Percentiles rank a stretch among this genome's conserved stretches.
phyloP scores from a whole-genome alignment of 2,113 vertebrate genomes.

The Poicephalus gulielmi region DNA sequence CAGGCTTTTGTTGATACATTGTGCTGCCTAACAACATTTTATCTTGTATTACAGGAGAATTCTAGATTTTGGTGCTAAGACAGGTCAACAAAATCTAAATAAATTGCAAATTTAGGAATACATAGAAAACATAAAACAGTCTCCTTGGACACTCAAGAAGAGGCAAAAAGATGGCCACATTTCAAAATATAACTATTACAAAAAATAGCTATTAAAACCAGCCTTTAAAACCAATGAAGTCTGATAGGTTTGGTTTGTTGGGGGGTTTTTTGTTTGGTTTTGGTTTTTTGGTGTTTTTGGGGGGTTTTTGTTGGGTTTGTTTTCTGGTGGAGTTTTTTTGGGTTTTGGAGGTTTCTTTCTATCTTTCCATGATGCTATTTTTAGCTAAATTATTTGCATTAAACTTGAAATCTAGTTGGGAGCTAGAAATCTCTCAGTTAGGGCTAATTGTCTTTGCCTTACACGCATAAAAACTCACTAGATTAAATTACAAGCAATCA shows the following conservation, averaged over 20 bases:
- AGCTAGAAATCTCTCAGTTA: constrained; percentile 57
- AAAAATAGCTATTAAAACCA: background rate
- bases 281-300: too few relatives aligned
- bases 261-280: background rate
- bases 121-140: background rate
- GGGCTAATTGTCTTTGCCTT: constrained; percentile 69
- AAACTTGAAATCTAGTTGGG: constrained; percentile 48
- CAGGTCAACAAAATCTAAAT: background rate
- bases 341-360: background rate
- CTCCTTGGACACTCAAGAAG: background rate
- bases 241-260: background rate
- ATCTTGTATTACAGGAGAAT: constrained; percentile 46
- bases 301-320: background rate
- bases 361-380: constrained; percentile 42
- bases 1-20: constrained; percentile 72
- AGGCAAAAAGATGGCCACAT: background rate
- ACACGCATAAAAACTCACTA: constrained; percentile 61
- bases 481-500: constrained; percentile 74
- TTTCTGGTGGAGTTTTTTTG: background rate
- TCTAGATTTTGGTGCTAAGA: constrained; percentile 38
- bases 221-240: background rate
- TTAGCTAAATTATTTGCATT: constrained; percentile 42
- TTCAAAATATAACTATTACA: background rate
- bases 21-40: constrained; percentile 70
- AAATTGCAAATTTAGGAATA: background rate